Conservation (phyloP, 2,888 invertebrate species). For the Cephus runcator region DNA sequence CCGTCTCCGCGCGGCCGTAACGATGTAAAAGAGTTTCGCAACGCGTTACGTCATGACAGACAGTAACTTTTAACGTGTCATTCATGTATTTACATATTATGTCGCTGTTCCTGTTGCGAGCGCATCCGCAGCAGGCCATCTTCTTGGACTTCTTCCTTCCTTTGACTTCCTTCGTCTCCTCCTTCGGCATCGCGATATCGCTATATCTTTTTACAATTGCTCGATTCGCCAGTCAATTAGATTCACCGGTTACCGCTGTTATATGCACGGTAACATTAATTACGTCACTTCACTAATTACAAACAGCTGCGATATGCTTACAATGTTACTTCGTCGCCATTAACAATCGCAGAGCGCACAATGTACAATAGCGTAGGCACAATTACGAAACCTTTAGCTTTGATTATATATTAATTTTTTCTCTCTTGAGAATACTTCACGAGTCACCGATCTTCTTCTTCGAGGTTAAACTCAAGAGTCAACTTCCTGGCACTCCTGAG, state of each 20-base stretch:
- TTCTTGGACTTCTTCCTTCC: conserved; percentile 45
- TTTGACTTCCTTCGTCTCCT: conserved; percentile 29
- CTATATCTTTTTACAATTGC: neutral
- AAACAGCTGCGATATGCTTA: neutral
- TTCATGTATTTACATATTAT: conserved; percentile 54
- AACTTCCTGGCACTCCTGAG: neutral
- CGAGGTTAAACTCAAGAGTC: neutral
- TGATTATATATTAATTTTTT: neutral
- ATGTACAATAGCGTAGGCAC: neutral
- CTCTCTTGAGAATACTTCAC: neutral
- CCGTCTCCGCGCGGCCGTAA: neutral
- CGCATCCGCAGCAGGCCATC: conserved; percentile 61
- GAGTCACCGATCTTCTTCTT: neutral
- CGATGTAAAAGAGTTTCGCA: neutral
- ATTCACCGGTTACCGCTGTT: neutral
- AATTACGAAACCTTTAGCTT: neutral
- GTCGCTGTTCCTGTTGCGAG: conserved; percentile 64
- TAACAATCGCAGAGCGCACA: neutral
- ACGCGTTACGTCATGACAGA: neutral
- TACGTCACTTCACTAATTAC: neutral
- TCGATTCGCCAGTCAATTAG: neutral
- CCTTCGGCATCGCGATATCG: conserved; percentile 36
- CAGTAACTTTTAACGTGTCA: neutral
- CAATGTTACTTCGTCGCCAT: neutral
- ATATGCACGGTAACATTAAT: neutral